These are phyloP conservation scores for Bathybates hornii DNA, from an alignment of 2,113 vertebrate species.

Conservation along the genomic window DNA sequence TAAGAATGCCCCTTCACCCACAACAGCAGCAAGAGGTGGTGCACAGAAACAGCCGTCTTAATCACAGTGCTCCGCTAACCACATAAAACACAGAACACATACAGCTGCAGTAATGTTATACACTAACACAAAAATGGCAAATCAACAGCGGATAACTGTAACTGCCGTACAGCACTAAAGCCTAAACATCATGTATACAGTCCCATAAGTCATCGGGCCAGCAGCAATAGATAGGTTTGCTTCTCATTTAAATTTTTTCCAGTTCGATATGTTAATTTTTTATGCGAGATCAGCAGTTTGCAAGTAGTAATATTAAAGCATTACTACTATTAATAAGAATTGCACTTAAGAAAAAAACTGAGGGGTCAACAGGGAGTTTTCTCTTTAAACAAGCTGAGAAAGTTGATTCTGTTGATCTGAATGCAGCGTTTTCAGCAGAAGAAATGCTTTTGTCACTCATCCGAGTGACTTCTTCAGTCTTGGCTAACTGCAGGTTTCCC, in stretches of 20 bases:
- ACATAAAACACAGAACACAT: background rate
- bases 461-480: background rate
- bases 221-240: fast-evolving
- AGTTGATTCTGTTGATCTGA: background rate
- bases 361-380: background rate
- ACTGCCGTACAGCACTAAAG: fast-evolving
- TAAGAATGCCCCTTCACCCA: background rate
- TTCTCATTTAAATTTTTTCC: fast-evolving
- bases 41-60: background rate
- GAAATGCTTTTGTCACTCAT: background rate
- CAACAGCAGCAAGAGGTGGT: background rate
- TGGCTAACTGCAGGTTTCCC: background rate
- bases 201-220: background rate
- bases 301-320: background rate
- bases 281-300: background rate
- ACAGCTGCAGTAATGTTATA: background rate
- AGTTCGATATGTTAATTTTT: fast-evolving
- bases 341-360: background rate
- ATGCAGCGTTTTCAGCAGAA: background rate
- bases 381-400: background rate
- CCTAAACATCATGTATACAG: fast-evolving
- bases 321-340: background rate
- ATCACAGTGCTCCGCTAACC: background rate
- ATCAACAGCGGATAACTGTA: background rate
- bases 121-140: fast-evolving